These are phyloP conservation scores for Coreoperca whiteheadi DNA, from an alignment of 2,113 vertebrate genomes.

Conservation along the genomic window DNA sequence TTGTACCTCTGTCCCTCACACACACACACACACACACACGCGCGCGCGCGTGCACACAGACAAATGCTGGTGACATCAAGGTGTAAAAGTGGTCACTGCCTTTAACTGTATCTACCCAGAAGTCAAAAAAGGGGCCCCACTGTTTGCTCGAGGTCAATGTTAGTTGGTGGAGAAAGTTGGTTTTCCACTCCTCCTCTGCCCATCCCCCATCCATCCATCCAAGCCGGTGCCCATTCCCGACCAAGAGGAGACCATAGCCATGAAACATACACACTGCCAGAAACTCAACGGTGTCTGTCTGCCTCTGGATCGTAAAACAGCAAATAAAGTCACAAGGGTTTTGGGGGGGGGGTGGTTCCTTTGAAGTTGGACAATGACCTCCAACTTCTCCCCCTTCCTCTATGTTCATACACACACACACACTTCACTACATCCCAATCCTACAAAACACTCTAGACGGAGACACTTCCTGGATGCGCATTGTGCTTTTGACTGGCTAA, in stretches of 20 bases:
- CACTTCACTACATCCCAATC: slow-evolving; percentile 31
- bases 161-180: slow-evolving; percentile 63
- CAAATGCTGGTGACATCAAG: slow-evolving; percentile 47
- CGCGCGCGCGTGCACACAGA: slow-evolving; percentile 2
- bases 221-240: slow-evolving; percentile 6
- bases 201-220: slow-evolving; percentile 39
- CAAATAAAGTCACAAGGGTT: slow-evolving; percentile 59
- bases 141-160: slow-evolving; percentile 71
- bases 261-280: slow-evolving; percentile 27
- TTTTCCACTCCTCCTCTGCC: slow-evolving; percentile 37
- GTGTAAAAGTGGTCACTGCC: slow-evolving; percentile 56
- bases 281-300: slow-evolving; percentile 66
- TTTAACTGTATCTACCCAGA: slow-evolving; percentile 43
- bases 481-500: background rate
- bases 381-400: slow-evolving; percentile 65
- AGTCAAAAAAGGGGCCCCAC: slow-evolving; percentile 49
- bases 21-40: slow-evolving; percentile 30
- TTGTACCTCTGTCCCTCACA: background rate
- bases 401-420: slow-evolving; percentile 26
- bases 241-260: slow-evolving; percentile 1
- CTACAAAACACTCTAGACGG: slow-evolving; percentile 1
- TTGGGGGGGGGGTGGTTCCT: slow-evolving; percentile 40
- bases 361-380: slow-evolving; percentile 83
- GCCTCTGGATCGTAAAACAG: slow-evolving; percentile 70
- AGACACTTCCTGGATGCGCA: slow-evolving; percentile 36